These are phyloP conservation scores for Chlamydotis undulata DNA, from an alignment of 2,113 vertebrate species.

Conservation along the genomic window DNA sequence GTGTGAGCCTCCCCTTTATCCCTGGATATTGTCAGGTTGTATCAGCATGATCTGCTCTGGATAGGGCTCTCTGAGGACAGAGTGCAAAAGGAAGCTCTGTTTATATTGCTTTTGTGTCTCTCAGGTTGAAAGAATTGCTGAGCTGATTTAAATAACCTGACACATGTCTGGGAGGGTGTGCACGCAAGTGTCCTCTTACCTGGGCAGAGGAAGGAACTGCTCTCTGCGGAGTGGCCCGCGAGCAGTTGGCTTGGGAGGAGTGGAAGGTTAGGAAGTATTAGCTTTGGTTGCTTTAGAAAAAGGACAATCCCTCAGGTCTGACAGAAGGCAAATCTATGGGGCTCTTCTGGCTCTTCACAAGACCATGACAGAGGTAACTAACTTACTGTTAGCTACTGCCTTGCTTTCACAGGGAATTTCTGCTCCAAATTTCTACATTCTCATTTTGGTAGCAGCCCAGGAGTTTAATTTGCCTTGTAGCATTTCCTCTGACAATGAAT, in stretches of 20 bases:
- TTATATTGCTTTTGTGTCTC: conserved; percentile 26
- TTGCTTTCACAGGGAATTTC: not conserved
- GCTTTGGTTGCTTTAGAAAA: not conserved
- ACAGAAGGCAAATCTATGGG: not conserved
- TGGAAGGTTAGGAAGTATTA: not conserved
- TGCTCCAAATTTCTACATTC: not conserved
- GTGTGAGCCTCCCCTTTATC: conserved; percentile 61
- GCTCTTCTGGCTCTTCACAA: not conserved
- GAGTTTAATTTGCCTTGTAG: not conserved
- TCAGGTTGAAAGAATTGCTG: not conserved
- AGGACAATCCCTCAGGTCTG: not conserved
- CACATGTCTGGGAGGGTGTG: not conserved
- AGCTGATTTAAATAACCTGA: conserved; percentile 23
- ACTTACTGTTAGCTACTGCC: not conserved
- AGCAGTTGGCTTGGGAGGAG: not conserved
- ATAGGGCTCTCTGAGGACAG: conserved; percentile 64
- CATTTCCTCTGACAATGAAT: not conserved
- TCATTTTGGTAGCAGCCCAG: not conserved
- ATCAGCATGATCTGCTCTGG: conserved; percentile 67
- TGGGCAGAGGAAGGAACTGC: not conserved
- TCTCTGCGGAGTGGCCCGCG: rapidly evolving
- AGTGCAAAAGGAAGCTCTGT: conserved; percentile 19
- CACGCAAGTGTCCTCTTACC: not conserved
- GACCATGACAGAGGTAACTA: not conserved
- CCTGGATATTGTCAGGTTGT: conserved; percentile 64